A percentile compares a stretch with the other conserved stretches of the same genome.
Conservation (phyloP, 2,888 invertebrate genomes). For the Tinea trinotella region DNA sequence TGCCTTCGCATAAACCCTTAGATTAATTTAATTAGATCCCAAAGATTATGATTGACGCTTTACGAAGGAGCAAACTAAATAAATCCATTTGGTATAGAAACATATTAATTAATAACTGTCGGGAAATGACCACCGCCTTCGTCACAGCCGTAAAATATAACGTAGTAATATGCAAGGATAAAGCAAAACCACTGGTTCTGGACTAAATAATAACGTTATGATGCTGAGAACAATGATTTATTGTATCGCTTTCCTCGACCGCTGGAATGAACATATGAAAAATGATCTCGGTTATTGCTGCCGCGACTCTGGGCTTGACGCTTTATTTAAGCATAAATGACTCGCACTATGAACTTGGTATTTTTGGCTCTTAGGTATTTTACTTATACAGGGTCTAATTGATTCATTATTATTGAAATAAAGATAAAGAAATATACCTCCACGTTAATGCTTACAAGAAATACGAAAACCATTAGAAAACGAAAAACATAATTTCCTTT, state of each 20-base stretch:
- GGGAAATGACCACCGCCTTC: conserved; percentile 15
- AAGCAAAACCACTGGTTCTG: conserved; percentile 30
- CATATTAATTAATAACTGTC: conserved; percentile 19
- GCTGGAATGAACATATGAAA: conserved; percentile 70
- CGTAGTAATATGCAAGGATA: conserved; percentile 32
- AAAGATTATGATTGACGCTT: conserved; percentile 15
- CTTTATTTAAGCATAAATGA: conserved; percentile 71
- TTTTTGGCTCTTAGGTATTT: too few species aligned
- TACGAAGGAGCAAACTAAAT: conserved; percentile 6
- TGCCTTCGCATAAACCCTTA: too few species aligned
- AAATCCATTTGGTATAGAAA: neutral
- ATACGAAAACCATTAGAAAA: too few species aligned
- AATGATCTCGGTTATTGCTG: conserved; percentile 69
- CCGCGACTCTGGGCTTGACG: conserved; percentile 67
- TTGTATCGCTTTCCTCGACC: conserved; percentile 67
- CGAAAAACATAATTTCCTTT: too few species aligned
- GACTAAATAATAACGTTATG: conserved; percentile 67
- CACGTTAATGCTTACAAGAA: too few species aligned
- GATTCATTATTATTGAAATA: too few species aligned
- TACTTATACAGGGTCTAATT: too few species aligned
- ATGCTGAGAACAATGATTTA: conserved; percentile 70
- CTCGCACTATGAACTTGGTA: conserved; percentile 57
- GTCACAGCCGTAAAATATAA: conserved; percentile 12
- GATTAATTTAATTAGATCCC: conserved; percentile 6
- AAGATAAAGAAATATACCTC: too few species aligned